A percentile compares a stretch with the other conserved stretches of the same genome.
phyloP scores from a whole-genome alignment of 2,113 vertebrate genomes.

The Mugil cephalus region DNA sequence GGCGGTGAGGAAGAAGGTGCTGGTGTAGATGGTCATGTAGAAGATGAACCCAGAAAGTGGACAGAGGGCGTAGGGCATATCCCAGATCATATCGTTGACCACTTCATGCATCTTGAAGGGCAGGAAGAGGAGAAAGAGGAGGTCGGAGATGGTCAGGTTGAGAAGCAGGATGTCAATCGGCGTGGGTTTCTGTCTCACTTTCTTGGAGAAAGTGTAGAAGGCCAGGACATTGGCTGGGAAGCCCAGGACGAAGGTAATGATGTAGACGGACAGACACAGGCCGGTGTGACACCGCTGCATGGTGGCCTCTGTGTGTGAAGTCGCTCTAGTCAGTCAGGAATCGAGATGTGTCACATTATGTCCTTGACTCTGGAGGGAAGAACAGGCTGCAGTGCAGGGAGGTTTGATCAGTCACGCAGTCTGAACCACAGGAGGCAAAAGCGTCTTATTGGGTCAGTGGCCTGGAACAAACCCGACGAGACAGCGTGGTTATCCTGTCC shows the following conservation, averaged over 20 bases:
- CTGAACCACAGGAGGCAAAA: slow-evolving; percentile 22
- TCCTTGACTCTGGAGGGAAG: slow-evolving; percentile 19
- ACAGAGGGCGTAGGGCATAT: slow-evolving; percentile 82
- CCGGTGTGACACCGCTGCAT: slow-evolving; percentile 66
- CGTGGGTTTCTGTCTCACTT: slow-evolving; percentile 81
- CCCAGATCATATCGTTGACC: slow-evolving; percentile 78
- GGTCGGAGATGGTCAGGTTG: slow-evolving; percentile 90
- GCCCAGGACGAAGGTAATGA: slow-evolving; percentile 87
- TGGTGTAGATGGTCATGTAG: slow-evolving; percentile 93
- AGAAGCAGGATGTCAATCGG: slow-evolving; percentile 91
- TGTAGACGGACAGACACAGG: slow-evolving; percentile 85
- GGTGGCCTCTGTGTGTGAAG: slow-evolving; percentile 12
- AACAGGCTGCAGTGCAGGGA: slow-evolving; percentile 21
- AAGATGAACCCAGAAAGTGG: slow-evolving; percentile 87
- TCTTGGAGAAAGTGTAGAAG: slow-evolving; percentile 85
- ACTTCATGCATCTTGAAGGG: slow-evolving; percentile 91
- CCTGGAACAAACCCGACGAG: slow-evolving; percentile 66
- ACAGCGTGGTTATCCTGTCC: slow-evolving; percentile 64
- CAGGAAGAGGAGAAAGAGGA: slow-evolving; percentile 89
- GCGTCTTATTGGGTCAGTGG: slow-evolving; percentile 64
- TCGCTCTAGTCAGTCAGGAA: slow-evolving; percentile 14
- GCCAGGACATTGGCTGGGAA: slow-evolving; percentile 89
- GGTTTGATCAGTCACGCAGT: slow-evolving; percentile 45
- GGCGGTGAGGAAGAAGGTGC: slow-evolving; percentile 88
- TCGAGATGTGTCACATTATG: slow-evolving; percentile 51